Evolutionary conservation across 2,888 invertebrate species (phyloP).

Genomic region (Calameuta idolon): DNA sequence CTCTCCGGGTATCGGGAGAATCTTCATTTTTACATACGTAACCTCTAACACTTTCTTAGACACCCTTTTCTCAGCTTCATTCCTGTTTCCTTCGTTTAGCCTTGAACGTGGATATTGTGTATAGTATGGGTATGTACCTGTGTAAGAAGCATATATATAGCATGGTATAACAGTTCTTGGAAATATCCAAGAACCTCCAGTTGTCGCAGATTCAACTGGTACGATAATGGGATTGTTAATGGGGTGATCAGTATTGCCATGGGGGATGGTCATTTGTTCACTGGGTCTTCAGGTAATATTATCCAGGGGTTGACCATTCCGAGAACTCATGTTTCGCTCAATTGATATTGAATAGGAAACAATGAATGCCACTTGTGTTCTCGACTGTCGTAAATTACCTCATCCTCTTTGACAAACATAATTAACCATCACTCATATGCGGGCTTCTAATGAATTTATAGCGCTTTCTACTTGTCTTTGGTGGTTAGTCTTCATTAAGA

Average conservation of each 20-base stretch:
- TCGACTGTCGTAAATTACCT: background rate
- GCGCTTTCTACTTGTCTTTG: constrained; percentile 33
- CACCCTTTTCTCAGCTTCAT: constrained; percentile 12
- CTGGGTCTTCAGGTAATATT: background rate
- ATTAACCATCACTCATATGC: constrained; percentile 25
- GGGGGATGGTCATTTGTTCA: background rate
- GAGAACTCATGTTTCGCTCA: background rate
- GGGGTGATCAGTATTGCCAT: background rate
- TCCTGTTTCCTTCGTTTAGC: background rate
- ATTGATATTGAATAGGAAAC: background rate
- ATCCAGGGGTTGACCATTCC: background rate
- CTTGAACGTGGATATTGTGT: background rate
- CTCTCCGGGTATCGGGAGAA: constrained; percentile 34
- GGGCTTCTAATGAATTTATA: constrained; percentile 44
- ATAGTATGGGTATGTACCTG: background rate
- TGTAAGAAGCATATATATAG: background rate
- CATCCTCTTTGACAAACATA: constrained; percentile 6
- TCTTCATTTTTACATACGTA: constrained; percentile 34
- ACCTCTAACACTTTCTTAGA: constrained; percentile 11
- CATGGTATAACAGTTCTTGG: background rate
- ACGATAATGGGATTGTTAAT: background rate
- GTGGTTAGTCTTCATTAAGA: constrained; percentile 37
- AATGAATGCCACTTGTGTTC: background rate
- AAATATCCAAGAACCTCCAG: background rate
- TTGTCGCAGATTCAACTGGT: background rate